phyloP scores from a whole-genome alignment of 2,113 vertebrate genomes.

The Phalacrocorax carbo region DNA sequence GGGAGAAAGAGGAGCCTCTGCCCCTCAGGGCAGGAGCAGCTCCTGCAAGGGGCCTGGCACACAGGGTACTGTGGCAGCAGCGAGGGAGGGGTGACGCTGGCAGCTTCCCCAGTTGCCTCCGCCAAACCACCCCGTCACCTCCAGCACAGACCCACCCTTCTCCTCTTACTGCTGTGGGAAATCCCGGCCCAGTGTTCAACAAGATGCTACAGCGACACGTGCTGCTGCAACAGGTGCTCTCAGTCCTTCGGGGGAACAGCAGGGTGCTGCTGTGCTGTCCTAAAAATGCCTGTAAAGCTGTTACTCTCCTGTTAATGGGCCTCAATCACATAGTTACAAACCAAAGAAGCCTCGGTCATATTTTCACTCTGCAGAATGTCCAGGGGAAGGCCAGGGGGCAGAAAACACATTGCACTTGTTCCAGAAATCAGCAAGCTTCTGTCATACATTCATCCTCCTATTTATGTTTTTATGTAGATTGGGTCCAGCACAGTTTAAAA shows the following conservation, averaged over 20 bases:
- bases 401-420: background rate
- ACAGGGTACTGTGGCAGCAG: background rate
- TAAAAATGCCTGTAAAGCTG: background rate
- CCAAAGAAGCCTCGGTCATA: background rate
- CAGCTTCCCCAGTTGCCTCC: background rate
- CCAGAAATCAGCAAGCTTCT: background rate
- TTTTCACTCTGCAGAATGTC: background rate
- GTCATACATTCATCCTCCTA: background rate
- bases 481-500: background rate
- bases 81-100: background rate
- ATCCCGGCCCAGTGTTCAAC: background rate
- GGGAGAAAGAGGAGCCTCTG: background rate
- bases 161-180: background rate
- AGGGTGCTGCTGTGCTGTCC: background rate
- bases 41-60: background rate
- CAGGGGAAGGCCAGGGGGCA: background rate
- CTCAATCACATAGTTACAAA: background rate
- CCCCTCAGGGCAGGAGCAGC: background rate
- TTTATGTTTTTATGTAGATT: background rate
- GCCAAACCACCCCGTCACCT: background rate
- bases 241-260: background rate
- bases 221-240: background rate
- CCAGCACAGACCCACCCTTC: background rate
- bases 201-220: accelerated
- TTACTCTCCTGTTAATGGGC: background rate